These are phyloP conservation scores for Oriolus oriolus DNA, from an alignment of 2,113 vertebrate species.

Conservation along the genomic window DNA sequence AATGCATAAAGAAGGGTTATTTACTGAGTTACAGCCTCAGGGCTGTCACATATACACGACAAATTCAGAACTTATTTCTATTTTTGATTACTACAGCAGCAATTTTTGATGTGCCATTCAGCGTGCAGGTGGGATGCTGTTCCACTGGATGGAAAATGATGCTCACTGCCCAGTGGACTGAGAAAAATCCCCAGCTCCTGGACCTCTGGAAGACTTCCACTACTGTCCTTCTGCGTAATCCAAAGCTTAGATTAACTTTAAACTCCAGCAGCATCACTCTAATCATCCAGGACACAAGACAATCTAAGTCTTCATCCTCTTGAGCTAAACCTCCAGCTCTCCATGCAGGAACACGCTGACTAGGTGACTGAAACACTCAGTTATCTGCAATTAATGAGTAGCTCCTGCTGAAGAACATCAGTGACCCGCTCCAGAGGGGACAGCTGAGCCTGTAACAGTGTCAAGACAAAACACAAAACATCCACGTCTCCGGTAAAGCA, in stretches of 20 bases:
- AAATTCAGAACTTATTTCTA: neutral
- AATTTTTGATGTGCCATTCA: neutral
- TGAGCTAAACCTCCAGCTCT: neutral
- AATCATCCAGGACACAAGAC: neutral
- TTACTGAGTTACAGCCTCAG: neutral
- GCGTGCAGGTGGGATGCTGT: neutral
- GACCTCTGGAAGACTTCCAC: neutral
- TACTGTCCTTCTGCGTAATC: neutral
- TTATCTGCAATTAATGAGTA: fast-evolving
- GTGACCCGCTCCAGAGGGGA: neutral
- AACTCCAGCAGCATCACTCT: neutral
- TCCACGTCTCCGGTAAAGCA: fast-evolving
- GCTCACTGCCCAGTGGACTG: neutral
- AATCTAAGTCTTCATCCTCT: neutral
- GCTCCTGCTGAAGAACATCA: neutral
- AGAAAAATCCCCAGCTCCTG: neutral
- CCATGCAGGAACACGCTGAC: fast-evolving
- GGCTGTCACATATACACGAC: neutral
- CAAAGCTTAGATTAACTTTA: neutral
- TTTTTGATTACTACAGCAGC: neutral
- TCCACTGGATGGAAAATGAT: neutral
- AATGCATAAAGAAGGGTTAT: neutral
- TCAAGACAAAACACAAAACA: neutral
- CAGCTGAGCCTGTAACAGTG: fast-evolving
- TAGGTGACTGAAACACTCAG: fast-evolving